A percentile compares a stretch with the other conserved stretches of the same genome.
Evolutionary conservation across 1,140 invertebrate genomes (phyloP).

Genomic region (Varroa destructor): DNA sequence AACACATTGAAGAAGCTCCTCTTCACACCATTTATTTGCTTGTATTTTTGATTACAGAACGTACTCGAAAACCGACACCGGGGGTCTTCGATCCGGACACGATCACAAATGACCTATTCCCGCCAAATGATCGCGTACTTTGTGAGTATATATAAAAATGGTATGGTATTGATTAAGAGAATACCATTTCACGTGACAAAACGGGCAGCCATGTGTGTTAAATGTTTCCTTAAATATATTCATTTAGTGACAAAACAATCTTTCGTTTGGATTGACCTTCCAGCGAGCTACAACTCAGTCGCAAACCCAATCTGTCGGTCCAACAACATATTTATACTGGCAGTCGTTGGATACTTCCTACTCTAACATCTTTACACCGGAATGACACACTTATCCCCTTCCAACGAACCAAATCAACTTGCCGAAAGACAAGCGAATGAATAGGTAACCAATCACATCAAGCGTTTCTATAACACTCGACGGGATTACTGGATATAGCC

Average conservation of each 20-base stretch:
- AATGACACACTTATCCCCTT: neutral
- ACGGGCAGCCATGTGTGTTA: neutral
- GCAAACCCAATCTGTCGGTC: neutral
- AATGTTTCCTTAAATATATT: neutral
- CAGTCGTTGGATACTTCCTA: neutral
- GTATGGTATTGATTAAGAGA: too few species aligned
- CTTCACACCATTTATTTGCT: neutral
- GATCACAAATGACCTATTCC: slow-evolving; percentile 10
- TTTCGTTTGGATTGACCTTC: neutral
- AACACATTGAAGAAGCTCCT: too few species aligned
- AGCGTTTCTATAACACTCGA: too few species aligned
- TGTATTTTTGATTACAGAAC: slow-evolving; percentile 1
- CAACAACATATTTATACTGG: neutral
- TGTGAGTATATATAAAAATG: slow-evolving; percentile 11
- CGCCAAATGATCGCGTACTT: slow-evolving; percentile 10
- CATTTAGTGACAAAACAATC: too few species aligned
- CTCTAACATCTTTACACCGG: neutral
- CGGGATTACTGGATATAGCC: too few species aligned
- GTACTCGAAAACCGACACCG: neutral
- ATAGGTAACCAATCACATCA: neutral
- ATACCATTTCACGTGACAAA: neutral
- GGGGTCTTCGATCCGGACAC: neutral
- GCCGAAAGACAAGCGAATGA: neutral
- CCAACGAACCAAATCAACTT: neutral
- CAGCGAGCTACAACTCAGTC: slow-evolving; percentile 10